Evolutionary conservation across 2,888 invertebrate genomes (phyloP).

Genomic region (Phasia obesa): DNA sequence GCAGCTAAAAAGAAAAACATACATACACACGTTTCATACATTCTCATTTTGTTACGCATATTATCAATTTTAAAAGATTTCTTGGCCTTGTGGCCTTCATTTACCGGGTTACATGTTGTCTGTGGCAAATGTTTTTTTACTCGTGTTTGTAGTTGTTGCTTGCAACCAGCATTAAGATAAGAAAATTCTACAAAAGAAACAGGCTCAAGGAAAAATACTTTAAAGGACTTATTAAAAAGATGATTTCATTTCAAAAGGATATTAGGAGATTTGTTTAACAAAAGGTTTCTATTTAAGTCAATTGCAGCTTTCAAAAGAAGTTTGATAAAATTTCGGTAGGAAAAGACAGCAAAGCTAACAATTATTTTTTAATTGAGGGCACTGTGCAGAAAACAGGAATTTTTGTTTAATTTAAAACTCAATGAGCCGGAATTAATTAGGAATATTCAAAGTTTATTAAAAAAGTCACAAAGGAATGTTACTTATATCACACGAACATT

Average conservation of each 20-base stretch:
- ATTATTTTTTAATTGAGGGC: not conserved
- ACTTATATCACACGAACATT: no score
- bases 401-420: no score
- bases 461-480: no score
- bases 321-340: no score
- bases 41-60: slow-evolving; percentile 68
- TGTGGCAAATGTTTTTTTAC: slow-evolving; percentile 44
- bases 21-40: slow-evolving; percentile 39
- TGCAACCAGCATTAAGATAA: slow-evolving; percentile 40
- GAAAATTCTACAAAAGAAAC: slow-evolving; percentile 6
- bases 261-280: not conserved
- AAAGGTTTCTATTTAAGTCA: slow-evolving; percentile 1
- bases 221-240: slow-evolving; percentile 32
- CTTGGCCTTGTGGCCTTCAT: slow-evolving; percentile 68
- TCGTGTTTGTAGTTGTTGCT: not conserved
- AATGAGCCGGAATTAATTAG: no score
- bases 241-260: slow-evolving; percentile 17
- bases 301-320: not conserved
- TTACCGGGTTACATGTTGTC: slow-evolving; percentile 55
- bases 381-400: not conserved
- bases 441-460: no score
- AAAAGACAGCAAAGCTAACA: no score
- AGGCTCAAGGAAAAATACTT: not conserved
- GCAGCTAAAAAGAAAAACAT: not conserved
- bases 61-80: slow-evolving; percentile 56